Evolutionary conservation across 2,888 invertebrate genomes (phyloP), one percentile per base, ranked within the genome.

Genomic region (Melinaea menophilus): DNA sequence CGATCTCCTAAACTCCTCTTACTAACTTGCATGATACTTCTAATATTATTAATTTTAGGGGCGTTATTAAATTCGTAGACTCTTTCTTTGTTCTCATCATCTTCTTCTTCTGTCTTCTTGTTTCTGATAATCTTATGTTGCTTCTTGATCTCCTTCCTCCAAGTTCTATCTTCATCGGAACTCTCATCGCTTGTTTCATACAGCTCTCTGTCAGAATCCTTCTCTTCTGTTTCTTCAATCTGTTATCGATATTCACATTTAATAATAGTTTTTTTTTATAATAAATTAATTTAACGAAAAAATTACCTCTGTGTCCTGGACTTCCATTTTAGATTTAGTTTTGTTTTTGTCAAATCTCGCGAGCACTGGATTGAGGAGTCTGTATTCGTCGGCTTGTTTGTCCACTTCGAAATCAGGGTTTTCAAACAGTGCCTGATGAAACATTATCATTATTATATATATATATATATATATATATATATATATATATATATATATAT

Each of bases 321-420:
- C 82, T 71, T 92, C 90, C 11, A 92, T 79, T 68, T 92, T 92
- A 75, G 93, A 92, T 75, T 94, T 95, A 56, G 92, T 84, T 79
- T 93, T 93, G 11, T 86, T 91, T 78, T 94, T 96, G 72, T 96
- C 95, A 59, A 97, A 82, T 73, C 96, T 94, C 45, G 96, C 95
- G 47, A 98, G 90, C 4, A 97, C 96, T 31, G 98, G 98, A 82
- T 98, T 97, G 31, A 98, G 88, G 66, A 98, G 90, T 73, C 95
- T 92, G 82, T 94, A 99, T 79, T 98, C 98, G 75, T 97, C 96
- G 58, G 96, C 94, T 77, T 94, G 94, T 74, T 93, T 95, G 80
- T 98, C 96, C 62, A 99, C 95, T 85, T 98, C 95, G 84, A 96
- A 99, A 79, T 98, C 97, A 11, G 97, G 95, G 89, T 99, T 96